Evolutionary conservation across 1,140 invertebrate species (phyloP), one percentile per base, ranked within the genome.

Genomic region (Conus betulinus): DNA sequence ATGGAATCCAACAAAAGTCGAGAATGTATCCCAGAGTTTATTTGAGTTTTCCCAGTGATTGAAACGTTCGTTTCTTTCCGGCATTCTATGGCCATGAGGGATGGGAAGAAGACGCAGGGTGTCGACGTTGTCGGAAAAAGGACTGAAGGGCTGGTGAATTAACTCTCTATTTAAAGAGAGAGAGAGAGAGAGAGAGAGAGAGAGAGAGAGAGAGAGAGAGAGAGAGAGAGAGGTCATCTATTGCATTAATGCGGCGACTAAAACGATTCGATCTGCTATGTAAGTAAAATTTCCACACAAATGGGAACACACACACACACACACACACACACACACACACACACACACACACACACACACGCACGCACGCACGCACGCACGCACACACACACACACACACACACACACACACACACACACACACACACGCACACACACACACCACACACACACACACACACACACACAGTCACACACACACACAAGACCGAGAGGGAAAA

Each of bases 331-430:
- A 13, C 78, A 13, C 78, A 51, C 78, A 51, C 78, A 51, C 78
- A 51, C 78, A 51, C 78, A 52, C 79, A 52, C 79, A 52, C 79
- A 52, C 52, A 52, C 79, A 52, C 79, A 81, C 52, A 81, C 52
- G 53, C 52, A 81, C 52, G 10, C 52, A 81, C 20, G 53, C 52
- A 53, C 79, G 53, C 27, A 53, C 79, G 53, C 79, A 39, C 79
- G 5, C 79, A 81, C 79, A 53, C 79, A 81, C 79, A 17, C 52
- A 51, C 79, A 39, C 79, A 81, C 11, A 15, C 27, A 39, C 52
- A 81, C 8, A 39, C 5, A 71, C 67, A 71, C 67, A 71, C 67
- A 71, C 67, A 71, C 67, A 7, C 20, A 71, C 67, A 20, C 67
- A 20, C 7, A 20, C 67, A 71, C 20, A 20, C 67, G 20, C 67